Conservation (phyloP, 2,888 invertebrate species). For the Trissolcus brochymenae region DNA sequence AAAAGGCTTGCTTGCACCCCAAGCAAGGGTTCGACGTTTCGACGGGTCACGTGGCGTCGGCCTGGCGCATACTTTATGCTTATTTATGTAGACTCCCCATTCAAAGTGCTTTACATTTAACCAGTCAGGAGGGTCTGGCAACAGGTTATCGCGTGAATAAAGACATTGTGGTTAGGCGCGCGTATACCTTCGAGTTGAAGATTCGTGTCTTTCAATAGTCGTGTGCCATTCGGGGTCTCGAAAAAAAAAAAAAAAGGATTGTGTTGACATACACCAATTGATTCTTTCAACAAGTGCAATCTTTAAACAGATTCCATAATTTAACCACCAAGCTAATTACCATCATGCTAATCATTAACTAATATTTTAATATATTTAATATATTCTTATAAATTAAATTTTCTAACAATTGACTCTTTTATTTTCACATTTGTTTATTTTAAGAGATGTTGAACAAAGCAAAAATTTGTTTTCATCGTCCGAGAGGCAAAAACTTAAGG, state of each 20-base stretch:
- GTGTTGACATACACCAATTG: slow-evolving; percentile 36
- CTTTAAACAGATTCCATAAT: slow-evolving; percentile 10
- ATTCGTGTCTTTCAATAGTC: slow-evolving; percentile 59
- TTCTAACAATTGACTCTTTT: too few species aligned
- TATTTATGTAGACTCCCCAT: slow-evolving; percentile 68
- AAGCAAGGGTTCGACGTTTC: slow-evolving; percentile 56
- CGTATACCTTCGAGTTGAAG: slow-evolving; percentile 42
- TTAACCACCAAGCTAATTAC: too few species aligned
- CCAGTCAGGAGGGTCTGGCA: slow-evolving; percentile 60
- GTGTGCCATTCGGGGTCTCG: slow-evolving; percentile 43
- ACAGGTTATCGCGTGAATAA: slow-evolving; percentile 63
- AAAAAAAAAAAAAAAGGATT: slow-evolving; percentile 10
- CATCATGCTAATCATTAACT: too few species aligned
- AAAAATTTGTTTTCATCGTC: too few species aligned
- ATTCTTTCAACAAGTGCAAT: slow-evolving; percentile 20
- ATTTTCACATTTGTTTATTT: too few species aligned
- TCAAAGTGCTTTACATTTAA: slow-evolving; percentile 64
- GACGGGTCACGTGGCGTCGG: slow-evolving; percentile 67
- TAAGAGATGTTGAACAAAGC: too few species aligned
- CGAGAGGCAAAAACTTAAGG: too few species aligned
- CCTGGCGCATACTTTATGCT: slow-evolving; percentile 64
- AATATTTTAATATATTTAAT: too few species aligned
- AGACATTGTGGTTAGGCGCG: slow-evolving; percentile 52
- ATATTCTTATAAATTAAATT: too few species aligned
- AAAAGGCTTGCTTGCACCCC: slow-evolving; percentile 52